Evolutionary conservation across 2,797 vertebrate species (phyloP), one percentile per base, ranked within the genome.

Genomic region (Typhlichthys eigenmanni): DNA sequence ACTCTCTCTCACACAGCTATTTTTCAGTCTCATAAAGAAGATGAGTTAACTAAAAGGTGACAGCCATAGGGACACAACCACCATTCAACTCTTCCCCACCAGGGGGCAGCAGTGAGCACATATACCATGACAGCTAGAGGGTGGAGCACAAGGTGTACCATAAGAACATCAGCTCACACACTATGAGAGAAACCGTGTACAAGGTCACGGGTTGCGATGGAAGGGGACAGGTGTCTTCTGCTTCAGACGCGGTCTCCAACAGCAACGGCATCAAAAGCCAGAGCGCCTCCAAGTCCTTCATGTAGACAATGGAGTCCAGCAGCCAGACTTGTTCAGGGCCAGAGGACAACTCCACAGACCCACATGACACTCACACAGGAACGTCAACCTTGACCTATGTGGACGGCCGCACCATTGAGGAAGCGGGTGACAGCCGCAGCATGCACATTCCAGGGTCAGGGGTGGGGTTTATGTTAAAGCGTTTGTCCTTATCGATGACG

Each of bases 401-500:
- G 86, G 95, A 96, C 48, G 94, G 93, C 73, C 93, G 94, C 74
- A 94, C 90, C 48, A 87, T 91, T 0, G 93, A 96, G 45, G 95
- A 95, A 0, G 94, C 95, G 11, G 92, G 93, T 60, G 95, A 96
- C 68, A 94, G 85, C 0, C 93, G 92, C 83, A 95, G 94, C 74
- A 90, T 94, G 55, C 87, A 94, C 1, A 93, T 92, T 66, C 91
- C 92, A 0, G 93, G 94, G 0, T 34, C 69, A 19, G 75, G 19
- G 4, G 68, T 55, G 72, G 92, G 72, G 92, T 94, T 69, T 94
- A 94, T 80, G 91, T 96, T 75, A 96, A 95, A 82, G 95, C 96
- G 72, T 91, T 97, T 83, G 94, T 96, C 68, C 92, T 98, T 63
- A 98, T 98, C 0, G 96, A 98, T 0, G 96, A 98, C 74, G 95